Evolutionary conservation across 2,888 invertebrate species (phyloP).

Genomic region (Aporophyla nigra): DNA sequence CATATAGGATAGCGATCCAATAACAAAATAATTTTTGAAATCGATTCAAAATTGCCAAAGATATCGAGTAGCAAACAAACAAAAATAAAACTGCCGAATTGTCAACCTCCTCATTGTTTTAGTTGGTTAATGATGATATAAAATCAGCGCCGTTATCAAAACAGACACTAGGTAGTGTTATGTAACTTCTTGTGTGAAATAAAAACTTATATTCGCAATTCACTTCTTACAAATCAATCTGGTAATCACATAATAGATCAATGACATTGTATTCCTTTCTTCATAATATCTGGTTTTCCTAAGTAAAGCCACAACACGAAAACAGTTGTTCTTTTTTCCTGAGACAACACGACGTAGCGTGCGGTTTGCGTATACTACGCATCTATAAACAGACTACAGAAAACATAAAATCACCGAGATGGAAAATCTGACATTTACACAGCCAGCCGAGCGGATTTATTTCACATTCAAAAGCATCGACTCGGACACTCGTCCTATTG

Average conservation of each 20-base stretch:
- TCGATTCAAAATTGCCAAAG: too few species aligned
- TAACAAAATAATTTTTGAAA: too few species aligned
- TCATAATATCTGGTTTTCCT: background rate
- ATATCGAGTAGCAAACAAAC: too few species aligned
- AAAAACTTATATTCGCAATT: too few species aligned
- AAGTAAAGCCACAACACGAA: background rate
- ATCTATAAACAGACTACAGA: background rate
- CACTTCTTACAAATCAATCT: too few species aligned
- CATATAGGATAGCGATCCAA: too few species aligned
- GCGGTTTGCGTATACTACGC: too few species aligned
- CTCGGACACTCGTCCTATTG: constrained; percentile 22
- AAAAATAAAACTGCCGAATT: too few species aligned
- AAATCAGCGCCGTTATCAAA: background rate
- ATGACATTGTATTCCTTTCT: background rate
- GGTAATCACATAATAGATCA: background rate
- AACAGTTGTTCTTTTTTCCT: background rate
- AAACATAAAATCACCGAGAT: background rate
- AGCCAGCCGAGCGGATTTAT: constrained; percentile 9
- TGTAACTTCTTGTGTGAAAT: background rate
- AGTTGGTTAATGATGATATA: background rate
- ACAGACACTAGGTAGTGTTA: background rate
- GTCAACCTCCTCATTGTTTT: too few species aligned
- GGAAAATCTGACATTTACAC: constrained; percentile 20
- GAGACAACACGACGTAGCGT: too few species aligned
- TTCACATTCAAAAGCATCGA: constrained; percentile 3